These are phyloP conservation scores for Platichthys flesus DNA, from an alignment of 2,113 vertebrate species.

Conservation along the genomic window DNA sequence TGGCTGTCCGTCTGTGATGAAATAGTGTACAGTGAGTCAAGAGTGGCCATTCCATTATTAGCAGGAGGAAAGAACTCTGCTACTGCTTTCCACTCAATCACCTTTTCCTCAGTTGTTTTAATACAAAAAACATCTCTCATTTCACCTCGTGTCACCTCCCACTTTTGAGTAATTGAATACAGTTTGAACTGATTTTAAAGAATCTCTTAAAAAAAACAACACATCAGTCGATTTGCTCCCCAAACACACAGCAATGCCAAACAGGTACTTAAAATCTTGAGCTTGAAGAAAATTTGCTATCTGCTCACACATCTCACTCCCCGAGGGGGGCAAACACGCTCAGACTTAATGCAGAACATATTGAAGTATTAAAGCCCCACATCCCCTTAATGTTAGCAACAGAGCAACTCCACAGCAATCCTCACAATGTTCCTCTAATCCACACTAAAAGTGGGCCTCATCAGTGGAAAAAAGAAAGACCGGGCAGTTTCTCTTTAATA, in stretches of 20 bases:
- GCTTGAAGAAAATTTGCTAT: constrained; percentile 47
- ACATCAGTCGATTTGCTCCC: constrained; percentile 14
- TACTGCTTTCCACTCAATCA: background rate
- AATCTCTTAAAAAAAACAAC: constrained; percentile 30
- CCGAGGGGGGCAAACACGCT: constrained; percentile 55
- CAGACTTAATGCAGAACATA: constrained; percentile 61
- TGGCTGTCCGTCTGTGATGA: constrained; percentile 49
- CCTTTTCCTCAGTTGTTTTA: constrained; percentile 10
- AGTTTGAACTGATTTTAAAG: constrained; percentile 18
- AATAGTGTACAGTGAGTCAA: constrained; percentile 22
- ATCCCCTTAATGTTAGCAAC: constrained; percentile 43
- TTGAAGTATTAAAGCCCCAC: constrained; percentile 40
- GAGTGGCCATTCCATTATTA: constrained; percentile 58
- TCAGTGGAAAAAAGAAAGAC: constrained; percentile 34
- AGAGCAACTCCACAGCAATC: constrained; percentile 38
- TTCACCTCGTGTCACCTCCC: constrained; percentile 1
- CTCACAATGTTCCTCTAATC: constrained; percentile 31
- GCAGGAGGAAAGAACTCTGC: constrained; percentile 35
- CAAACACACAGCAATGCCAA: constrained; percentile 4
- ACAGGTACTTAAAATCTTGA: constrained; percentile 25
- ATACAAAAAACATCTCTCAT: constrained; percentile 5
- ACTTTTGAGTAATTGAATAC: background rate
- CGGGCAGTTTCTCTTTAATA: constrained; percentile 27
- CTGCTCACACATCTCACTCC: constrained; percentile 51
- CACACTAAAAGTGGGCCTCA: constrained; percentile 28